These are phyloP conservation scores for Ennomos quercinarius DNA, from an alignment of 2,888 invertebrate genomes.

Conservation along the genomic window DNA sequence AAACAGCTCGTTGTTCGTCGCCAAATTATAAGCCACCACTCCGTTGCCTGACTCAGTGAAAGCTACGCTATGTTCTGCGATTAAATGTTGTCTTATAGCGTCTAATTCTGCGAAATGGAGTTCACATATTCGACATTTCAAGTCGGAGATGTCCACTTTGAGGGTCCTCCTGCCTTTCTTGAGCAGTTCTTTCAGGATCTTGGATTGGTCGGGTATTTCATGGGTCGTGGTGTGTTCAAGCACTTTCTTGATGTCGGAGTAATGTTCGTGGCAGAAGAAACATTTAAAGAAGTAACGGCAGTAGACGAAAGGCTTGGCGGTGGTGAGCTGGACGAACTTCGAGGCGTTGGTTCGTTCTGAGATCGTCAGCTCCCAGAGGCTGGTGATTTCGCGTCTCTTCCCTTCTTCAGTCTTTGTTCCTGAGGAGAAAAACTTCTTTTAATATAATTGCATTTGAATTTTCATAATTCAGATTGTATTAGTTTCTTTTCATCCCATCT, in stretches of 20 bases:
- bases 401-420: conserved; percentile 46
- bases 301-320: conserved; percentile 66
- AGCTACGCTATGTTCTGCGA: conserved; percentile 48
- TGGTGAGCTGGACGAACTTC: conserved; percentile 59
- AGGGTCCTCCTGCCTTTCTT: conserved; percentile 68
- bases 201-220: conserved; percentile 52
- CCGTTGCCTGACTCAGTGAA: conserved; percentile 69
- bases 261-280: conserved; percentile 67
- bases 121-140: conserved; percentile 65
- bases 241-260: conserved; percentile 57
- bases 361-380: conserved; percentile 71
- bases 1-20: conserved; percentile 57
- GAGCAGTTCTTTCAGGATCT: conserved; percentile 59
- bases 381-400: conserved; percentile 58
- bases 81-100: conserved; percentile 57
- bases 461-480: neutral
- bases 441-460: conserved; percentile 5
- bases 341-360: conserved; percentile 71
- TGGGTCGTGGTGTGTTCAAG: conserved; percentile 59
- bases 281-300: conserved; percentile 72
- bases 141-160: conserved; percentile 68
- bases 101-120: conserved; percentile 52
- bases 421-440: conserved; percentile 54
- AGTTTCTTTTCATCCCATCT: neutral
- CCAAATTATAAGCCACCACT: conserved; percentile 62